These are phyloP conservation scores for Drosophila sordidula DNA, from an alignment of 2,888 invertebrate species.

Conservation along the genomic window DNA sequence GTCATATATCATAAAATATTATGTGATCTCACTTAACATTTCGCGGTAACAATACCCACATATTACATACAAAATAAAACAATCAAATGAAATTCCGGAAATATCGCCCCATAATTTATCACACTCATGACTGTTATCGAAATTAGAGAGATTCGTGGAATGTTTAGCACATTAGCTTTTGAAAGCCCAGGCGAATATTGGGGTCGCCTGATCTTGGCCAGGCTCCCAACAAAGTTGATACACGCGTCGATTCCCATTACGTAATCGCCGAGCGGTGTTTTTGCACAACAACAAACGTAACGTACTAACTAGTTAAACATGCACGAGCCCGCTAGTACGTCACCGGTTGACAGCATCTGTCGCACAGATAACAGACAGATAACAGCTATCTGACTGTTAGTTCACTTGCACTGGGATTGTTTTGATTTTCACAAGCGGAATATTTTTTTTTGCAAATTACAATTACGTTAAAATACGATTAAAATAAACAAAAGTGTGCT, in stretches of 20 bases:
- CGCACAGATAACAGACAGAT: conserved; percentile 27
- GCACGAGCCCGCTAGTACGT: conserved; percentile 48
- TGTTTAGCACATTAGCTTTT: conserved; percentile 16
- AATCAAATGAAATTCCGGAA: not conserved
- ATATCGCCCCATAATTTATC: conserved; percentile 4
- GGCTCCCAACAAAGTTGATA: conserved; percentile 12
- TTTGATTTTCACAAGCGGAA: conserved; percentile 1
- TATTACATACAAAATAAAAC: not conserved
- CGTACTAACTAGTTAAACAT: conserved; percentile 20
- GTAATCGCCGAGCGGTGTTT: conserved; percentile 25
- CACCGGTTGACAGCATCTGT: conserved; percentile 35
- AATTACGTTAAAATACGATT: too few species aligned
- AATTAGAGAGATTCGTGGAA: conserved; percentile 1
- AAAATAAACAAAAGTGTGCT: conserved; percentile 3
- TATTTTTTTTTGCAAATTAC: conserved; percentile 3
- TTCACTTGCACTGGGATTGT: not conserved
- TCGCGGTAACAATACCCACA: not conserved
- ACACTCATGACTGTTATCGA: conserved; percentile 3
- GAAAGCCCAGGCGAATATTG: not conserved
- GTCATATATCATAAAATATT: not conserved
- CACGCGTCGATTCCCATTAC: conserved; percentile 22
- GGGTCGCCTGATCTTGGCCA: conserved; percentile 3
- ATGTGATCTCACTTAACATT: not conserved
- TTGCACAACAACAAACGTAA: conserved; percentile 6
- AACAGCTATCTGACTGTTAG: conserved; percentile 17